Evolutionary conservation across 2,888 invertebrate genomes (phyloP).

Genomic region (Ferdinandea cuprea): DNA sequence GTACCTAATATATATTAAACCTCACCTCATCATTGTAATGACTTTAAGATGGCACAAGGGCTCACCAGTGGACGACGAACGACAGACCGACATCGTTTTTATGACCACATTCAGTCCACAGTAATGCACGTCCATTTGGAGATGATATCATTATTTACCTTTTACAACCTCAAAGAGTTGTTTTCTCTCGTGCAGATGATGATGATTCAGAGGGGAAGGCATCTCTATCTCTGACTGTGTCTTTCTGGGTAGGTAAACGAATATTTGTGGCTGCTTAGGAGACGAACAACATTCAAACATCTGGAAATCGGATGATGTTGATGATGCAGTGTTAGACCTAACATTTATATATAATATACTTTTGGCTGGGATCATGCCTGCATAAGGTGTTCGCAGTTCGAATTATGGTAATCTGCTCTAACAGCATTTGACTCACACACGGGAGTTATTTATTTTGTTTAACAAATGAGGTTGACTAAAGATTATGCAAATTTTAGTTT

Average conservation of each 20-base stretch:
- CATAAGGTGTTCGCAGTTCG: too few species aligned
- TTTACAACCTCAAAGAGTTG: constrained; percentile 21
- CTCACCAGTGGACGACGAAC: not conserved
- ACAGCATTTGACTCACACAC: too few species aligned
- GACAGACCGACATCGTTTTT: constrained; percentile 25
- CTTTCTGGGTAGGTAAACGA: constrained; percentile 5
- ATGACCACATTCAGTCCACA: constrained; percentile 6
- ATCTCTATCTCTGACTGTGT: too few species aligned
- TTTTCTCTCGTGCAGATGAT: constrained; percentile 33
- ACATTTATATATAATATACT: too few species aligned
- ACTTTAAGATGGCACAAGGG: constrained; percentile 16
- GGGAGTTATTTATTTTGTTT: too few species aligned
- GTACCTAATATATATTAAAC: constrained; percentile 4
- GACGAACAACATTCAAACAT: not conserved
- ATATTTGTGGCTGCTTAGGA: not conserved
- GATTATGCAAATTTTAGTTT: too few species aligned
- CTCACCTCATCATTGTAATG: not conserved
- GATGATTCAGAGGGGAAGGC: constrained; percentile 28
- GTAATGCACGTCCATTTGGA: constrained; percentile 19
- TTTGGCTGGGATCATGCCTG: too few species aligned
- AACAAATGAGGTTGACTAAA: too few species aligned
- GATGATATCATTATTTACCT: constrained; percentile 61
- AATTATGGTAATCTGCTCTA: too few species aligned
- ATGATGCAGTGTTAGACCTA: too few species aligned
- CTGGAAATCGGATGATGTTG: not conserved